Conservation (phyloP, 2,113 vertebrate genomes). For the Heptranchias perlo region DNA sequence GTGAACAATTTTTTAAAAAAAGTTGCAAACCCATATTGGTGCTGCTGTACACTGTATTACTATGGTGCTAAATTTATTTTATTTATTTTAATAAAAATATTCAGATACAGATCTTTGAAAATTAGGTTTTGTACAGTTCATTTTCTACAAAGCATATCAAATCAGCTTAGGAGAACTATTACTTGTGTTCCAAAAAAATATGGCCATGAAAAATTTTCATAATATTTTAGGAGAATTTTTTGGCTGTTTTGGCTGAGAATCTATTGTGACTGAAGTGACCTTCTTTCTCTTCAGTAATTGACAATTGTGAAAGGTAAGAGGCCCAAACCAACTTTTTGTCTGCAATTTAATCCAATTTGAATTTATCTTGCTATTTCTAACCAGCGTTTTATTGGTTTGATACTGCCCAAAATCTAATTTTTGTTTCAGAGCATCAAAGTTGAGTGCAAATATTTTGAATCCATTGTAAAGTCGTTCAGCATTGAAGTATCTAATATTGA, state of each 20-base stretch:
- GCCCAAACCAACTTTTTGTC: neutral
- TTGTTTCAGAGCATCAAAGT: neutral
- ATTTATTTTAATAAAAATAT: neutral
- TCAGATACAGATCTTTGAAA: neutral
- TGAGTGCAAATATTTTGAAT: neutral
- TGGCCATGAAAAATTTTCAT: neutral
- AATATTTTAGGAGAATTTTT: neutral
- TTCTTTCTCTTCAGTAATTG: neutral
- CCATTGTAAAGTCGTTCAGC: neutral
- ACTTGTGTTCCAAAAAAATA: neutral
- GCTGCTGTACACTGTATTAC: neutral
- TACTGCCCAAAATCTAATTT: no score
- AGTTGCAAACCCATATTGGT: neutral
- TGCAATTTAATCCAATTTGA: no score
- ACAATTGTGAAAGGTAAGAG: neutral
- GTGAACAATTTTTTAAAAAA: neutral
- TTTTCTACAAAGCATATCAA: neutral
- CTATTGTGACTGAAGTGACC: neutral
- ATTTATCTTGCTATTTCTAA: no score
- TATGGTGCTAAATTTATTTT: neutral
- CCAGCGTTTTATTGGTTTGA: no score
- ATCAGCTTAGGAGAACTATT: neutral
- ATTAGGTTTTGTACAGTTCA: neutral
- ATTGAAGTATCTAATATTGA: neutral
- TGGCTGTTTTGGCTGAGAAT: no score